Base-by-base conservation (phyloP, 23 tunicate genomes). In the Halocynthia roretzi region DNA sequence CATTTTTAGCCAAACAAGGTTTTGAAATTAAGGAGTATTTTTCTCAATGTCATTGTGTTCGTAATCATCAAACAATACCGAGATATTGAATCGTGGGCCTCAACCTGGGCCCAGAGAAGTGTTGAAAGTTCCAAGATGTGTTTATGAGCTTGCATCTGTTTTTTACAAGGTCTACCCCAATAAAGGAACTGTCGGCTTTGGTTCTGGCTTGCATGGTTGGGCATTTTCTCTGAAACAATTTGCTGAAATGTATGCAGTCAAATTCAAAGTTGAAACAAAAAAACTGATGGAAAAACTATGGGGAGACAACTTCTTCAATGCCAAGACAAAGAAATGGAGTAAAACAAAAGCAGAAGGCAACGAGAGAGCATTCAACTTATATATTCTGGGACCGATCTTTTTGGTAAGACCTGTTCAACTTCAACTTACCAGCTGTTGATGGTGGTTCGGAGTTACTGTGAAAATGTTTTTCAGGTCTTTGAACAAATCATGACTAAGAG, bases 141-240 rank as follows among this genome's bases (percentile, higher is more conserved):
- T 31, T 31, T 4, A 31, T 31, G 44, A 31, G 4, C 44, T 31
- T 4, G 44, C 1, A 31, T 31, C 4, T 31, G 44, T 15, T 11
- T 21, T 67, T 70, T 21, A 10, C 8, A 52, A 93, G 93, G 93
- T 93, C 21, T 84, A 77, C 53, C 98, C 98, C 8, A 71, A 70
- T n/a, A 62, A 31, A 54, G 98, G 98, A 51, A 93, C 98, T 22
- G 98, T 93, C 77, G 98, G 98, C 58, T 93, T 93, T 72, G 98
- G 98, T 7, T 93, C 98, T 50, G 98, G 98, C 11, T 83, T 93
- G 50, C 98, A 93, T 66, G 98, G 98, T 8, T 93, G 98, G 98
- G 98, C 98, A 12, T 93, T 93, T 71, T 87, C 98, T 7, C 83
- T 93, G 44, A 93, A 93, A 56, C 98, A 93, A 69, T 93, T 93